A percentile compares a stretch with the other conserved stretches of the same genome.
phyloP scores from a whole-genome alignment of 2,888 invertebrate genomes.

The Drosophila siamana region DNA sequence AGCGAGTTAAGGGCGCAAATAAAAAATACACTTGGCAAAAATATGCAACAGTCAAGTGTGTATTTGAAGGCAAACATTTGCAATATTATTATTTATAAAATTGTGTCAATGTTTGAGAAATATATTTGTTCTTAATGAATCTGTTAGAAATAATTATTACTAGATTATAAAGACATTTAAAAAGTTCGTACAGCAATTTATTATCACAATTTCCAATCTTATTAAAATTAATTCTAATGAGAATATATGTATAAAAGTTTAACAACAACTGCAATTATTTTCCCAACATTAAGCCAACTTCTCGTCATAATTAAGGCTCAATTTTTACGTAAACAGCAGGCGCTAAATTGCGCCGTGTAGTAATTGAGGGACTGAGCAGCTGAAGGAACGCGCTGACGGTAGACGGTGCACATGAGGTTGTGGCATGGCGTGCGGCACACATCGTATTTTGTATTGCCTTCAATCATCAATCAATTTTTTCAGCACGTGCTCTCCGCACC shows the following conservation, averaged over 20 bases:
- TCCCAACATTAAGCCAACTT: neutral
- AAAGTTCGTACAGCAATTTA: too few species aligned
- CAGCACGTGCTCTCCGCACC: constrained; percentile 61
- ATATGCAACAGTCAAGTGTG: too few species aligned
- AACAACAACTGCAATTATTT: neutral
- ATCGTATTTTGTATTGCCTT: constrained; percentile 73
- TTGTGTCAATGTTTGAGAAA: too few species aligned
- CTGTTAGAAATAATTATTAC: too few species aligned
- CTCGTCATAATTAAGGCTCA: neutral
- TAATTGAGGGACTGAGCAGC: constrained; percentile 3
- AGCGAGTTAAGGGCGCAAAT: too few species aligned
- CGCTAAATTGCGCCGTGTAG: constrained; percentile 26
- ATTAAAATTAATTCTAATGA: too few species aligned
- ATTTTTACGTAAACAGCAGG: neutral
- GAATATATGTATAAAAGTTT: too few species aligned
- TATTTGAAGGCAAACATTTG: too few species aligned
- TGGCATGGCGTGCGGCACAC: constrained; percentile 55
- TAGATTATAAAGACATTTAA: too few species aligned
- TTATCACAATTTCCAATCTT: too few species aligned
- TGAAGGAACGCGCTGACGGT: neutral
- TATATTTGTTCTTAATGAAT: too few species aligned
- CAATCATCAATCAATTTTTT: constrained; percentile 81
- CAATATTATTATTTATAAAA: too few species aligned
- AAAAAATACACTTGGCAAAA: constrained; percentile 37
- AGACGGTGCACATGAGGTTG: constrained; percentile 24